Evolutionary conservation across 2,113 vertebrate species (phyloP).

Genomic region (Gymnorhina tibicen): DNA sequence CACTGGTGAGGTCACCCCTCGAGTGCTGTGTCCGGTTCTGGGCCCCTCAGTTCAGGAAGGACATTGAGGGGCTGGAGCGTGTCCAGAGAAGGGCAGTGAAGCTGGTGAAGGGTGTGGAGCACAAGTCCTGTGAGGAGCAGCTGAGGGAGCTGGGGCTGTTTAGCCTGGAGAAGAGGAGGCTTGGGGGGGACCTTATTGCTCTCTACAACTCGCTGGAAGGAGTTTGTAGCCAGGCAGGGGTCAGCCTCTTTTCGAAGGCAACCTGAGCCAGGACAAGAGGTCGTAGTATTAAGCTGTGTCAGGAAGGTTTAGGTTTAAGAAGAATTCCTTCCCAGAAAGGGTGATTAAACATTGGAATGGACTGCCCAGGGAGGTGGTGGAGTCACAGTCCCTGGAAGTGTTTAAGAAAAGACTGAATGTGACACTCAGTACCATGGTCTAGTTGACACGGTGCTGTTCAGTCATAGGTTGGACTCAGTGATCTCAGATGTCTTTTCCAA

Average conservation of each 20-base stretch:
- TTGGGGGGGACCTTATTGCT: accelerated
- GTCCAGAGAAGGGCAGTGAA: background rate
- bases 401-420: background rate
- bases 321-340: background rate
- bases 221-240: background rate
- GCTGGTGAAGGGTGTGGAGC: background rate
- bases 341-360: background rate
- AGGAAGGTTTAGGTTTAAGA: background rate
- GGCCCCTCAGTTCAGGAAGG: background rate
- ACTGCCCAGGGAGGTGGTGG: background rate
- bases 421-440: background rate
- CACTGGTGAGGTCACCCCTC: background rate
- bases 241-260: background rate
- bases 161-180: background rate
- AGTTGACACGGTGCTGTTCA: background rate
- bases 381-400: background rate
- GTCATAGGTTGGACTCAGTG: background rate
- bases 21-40: background rate
- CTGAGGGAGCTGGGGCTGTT: background rate
- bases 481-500: background rate
- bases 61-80: background rate
- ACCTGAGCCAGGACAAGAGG: background rate
- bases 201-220: background rate
- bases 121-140: background rate
- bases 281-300: background rate